phyloP scores from a whole-genome alignment of 2,113 vertebrate species.

The Jaculus jaculus region DNA sequence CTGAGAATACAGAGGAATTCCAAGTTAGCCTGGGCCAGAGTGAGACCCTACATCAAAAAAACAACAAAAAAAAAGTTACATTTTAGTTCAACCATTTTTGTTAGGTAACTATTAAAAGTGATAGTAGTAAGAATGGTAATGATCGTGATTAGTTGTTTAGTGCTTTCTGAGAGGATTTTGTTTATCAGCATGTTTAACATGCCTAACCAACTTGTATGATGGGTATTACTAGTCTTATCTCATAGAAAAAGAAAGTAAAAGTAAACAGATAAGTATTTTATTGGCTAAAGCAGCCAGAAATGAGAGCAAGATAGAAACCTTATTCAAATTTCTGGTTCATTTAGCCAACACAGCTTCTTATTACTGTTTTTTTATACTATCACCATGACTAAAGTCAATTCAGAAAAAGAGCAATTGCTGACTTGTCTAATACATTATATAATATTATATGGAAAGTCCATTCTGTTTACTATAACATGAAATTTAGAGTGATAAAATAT shows the following conservation, averaged over 20 bases:
- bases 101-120: neutral
- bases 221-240: neutral
- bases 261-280: slow-evolving; percentile 36
- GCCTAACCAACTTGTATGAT: neutral
- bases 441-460: neutral
- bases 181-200: slow-evolving; percentile 8
- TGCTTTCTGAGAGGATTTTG: neutral
- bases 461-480: neutral
- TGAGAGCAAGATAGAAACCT: neutral
- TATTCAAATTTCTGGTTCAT: neutral
- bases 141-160: slow-evolving; percentile 25
- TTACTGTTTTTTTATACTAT: slow-evolving; percentile 27
- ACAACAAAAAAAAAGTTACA: neutral
- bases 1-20: no score
- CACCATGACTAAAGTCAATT: neutral
- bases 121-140: neutral
- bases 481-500: slow-evolving; percentile 26
- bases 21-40: no score
- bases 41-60: no score
- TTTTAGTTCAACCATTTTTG: slow-evolving; percentile 38
- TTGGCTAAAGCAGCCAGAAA: neutral
- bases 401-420: neutral
- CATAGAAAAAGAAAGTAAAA: slow-evolving; percentile 24
- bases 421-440: neutral
- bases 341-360: neutral